Conservation (phyloP, 2,797 vertebrate species). For the Enteromius unitaeniatus region DNA sequence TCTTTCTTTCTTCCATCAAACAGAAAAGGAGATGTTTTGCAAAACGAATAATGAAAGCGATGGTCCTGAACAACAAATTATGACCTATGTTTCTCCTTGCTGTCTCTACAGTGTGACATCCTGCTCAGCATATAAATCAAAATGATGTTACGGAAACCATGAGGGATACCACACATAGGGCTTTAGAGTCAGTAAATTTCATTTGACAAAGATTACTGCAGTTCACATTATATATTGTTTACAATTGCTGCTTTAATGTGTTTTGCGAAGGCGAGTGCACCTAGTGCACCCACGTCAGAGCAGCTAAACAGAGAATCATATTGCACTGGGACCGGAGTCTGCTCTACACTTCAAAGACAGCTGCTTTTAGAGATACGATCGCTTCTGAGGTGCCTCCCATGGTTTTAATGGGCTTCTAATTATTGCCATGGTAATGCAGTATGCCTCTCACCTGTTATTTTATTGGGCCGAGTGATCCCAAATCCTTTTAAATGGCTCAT, state of each 20-base stretch:
- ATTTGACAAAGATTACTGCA: neutral
- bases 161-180: neutral
- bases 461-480: constrained; percentile 64
- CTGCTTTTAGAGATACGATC: constrained; percentile 74
- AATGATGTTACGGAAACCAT: neutral
- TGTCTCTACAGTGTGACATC: neutral
- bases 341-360: constrained; percentile 75
- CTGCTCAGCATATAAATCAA: neutral
- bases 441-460: constrained; percentile 58
- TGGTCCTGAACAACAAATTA: neutral
- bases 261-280: constrained; percentile 39
- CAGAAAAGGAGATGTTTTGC: neutral
- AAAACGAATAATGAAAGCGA: neutral
- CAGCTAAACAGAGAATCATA: constrained; percentile 69
- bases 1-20: neutral
- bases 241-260: constrained; percentile 4
- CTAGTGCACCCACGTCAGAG: constrained; percentile 67
- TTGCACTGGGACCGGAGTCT: constrained; percentile 68
- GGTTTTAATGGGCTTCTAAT: constrained; percentile 58
- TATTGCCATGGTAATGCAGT: constrained; percentile 54
- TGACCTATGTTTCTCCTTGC: neutral
- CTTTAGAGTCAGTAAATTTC: neutral
- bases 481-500: constrained; percentile 76
- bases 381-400: constrained; percentile 58
- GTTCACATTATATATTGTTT: constrained; percentile 35